These are phyloP conservation scores for Isurus oxyrinchus DNA, from an alignment of 2,113 vertebrate genomes.

Conservation along the genomic window DNA sequence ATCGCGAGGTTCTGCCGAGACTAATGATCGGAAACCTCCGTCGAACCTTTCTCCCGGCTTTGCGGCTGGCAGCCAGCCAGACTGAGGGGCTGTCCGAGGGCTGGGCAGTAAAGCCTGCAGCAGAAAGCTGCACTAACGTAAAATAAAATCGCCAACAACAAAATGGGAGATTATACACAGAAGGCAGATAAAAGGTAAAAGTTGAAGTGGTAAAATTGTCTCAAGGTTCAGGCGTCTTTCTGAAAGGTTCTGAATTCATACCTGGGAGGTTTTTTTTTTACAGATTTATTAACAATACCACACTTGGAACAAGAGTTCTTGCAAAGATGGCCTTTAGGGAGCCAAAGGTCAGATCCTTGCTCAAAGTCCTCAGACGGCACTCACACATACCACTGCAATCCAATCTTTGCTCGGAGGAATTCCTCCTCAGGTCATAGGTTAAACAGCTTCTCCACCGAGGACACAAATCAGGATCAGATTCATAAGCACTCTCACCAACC, in stretches of 20 bases:
- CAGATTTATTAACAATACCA: slow-evolving; percentile 19
- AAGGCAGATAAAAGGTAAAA: background rate
- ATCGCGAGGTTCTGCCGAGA: too few relatives aligned
- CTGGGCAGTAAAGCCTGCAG: too few relatives aligned
- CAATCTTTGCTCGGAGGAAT: slow-evolving; percentile 52
- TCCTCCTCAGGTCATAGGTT: slow-evolving; percentile 61
- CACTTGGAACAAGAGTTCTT: background rate
- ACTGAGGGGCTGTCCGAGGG: too few relatives aligned
- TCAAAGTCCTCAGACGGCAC: background rate
- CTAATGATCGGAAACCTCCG: too few relatives aligned
- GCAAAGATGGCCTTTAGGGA: background rate
- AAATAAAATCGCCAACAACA: background rate
- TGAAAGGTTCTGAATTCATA: background rate
- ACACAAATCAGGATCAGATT: slow-evolving; percentile 79
- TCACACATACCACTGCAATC: slow-evolving; percentile 65
- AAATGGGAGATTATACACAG: background rate
- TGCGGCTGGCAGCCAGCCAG: too few relatives aligned
- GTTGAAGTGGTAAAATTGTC: background rate
- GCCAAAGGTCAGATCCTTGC: background rate
- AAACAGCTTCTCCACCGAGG: slow-evolving; percentile 63
- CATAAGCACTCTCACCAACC: slow-evolving; percentile 75
- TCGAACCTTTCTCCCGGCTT: too few relatives aligned
- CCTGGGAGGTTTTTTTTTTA: too few relatives aligned
- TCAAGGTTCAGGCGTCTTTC: background rate
- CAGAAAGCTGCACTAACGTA: too few relatives aligned